Evolutionary conservation across 2,888 invertebrate species (phyloP).

Genomic region (Ochropacha duplaris): DNA sequence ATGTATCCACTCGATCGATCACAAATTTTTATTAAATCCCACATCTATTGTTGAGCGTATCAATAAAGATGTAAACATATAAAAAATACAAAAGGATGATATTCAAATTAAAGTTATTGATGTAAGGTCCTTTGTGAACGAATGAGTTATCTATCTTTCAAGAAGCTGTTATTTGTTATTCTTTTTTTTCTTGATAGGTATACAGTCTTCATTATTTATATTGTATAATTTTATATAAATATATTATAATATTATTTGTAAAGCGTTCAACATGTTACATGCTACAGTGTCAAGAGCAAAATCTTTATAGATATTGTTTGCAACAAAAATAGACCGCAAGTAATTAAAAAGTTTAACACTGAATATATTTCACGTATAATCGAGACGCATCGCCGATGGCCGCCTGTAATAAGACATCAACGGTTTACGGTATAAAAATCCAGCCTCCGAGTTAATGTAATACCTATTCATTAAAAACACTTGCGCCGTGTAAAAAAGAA

Average conservation of each 20-base stretch:
- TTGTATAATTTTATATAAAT: too few relatives aligned
- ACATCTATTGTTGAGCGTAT: slow-evolving; percentile 52
- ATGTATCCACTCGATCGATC: slow-evolving; percentile 68
- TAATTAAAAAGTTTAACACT: slow-evolving; percentile 70
- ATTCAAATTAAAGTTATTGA: slow-evolving; percentile 29
- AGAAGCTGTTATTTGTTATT: background rate
- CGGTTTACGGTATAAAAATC: slow-evolving; percentile 63
- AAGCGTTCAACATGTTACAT: too few relatives aligned
- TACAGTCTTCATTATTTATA: background rate
- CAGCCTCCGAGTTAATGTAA: slow-evolving; percentile 66
- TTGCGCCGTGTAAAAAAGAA: slow-evolving; percentile 64
- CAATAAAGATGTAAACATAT: slow-evolving; percentile 53
- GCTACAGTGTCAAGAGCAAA: background rate
- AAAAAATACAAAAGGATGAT: slow-evolving; percentile 38
- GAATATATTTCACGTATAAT: slow-evolving; percentile 68
- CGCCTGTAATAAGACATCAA: slow-evolving; percentile 77
- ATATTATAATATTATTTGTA: too few relatives aligned
- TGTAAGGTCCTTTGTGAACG: background rate
- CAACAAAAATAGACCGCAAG: slow-evolving; percentile 26
- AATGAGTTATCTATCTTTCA: background rate
- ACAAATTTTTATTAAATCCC: slow-evolving; percentile 60
- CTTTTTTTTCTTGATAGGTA: too few relatives aligned
- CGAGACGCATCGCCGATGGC: slow-evolving; percentile 50
- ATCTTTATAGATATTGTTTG: slow-evolving; percentile 13
- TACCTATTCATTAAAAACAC: slow-evolving; percentile 79